phyloP scores from a whole-genome alignment of 1,140 invertebrate genomes.

The Diorhabda elongata region DNA sequence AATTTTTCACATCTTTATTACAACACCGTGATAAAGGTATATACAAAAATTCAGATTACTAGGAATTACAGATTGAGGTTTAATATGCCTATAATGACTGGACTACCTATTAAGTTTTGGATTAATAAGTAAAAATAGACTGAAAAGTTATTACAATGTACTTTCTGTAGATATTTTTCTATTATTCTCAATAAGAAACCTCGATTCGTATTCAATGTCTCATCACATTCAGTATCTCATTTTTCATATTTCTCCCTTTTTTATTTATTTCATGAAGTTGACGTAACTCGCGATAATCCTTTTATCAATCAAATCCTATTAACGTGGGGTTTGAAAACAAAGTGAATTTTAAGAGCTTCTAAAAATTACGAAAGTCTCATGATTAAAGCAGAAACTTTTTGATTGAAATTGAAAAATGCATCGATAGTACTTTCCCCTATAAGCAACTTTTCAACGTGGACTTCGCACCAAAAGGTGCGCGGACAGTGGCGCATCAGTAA shows the following conservation, averaged over 20 bases:
- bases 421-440: neutral
- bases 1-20: too few relatives aligned
- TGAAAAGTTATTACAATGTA: neutral
- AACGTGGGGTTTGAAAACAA: conserved; percentile 20
- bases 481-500: neutral
- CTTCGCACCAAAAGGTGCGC: too few relatives aligned
- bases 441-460: neutral
- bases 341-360: conserved; percentile 32
- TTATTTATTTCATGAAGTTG: conserved; percentile 21
- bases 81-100: too few relatives aligned
- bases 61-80: too few relatives aligned
- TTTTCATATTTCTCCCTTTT: neutral
- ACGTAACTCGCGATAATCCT: conserved; percentile 26
- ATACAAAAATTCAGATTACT: too few relatives aligned
- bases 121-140: too few relatives aligned
- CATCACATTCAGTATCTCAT: too few relatives aligned
- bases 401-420: conserved; percentile 26
- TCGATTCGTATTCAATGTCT: neutral
- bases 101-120: too few relatives aligned
- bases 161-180: conserved; percentile 6
- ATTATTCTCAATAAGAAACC: neutral
- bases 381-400: conserved; percentile 30
- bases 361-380: conserved; percentile 26
- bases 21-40: too few relatives aligned
- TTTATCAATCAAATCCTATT: conserved; percentile 32